Evolutionary conservation across 2,113 vertebrate species (phyloP), one percentile per base, ranked within the genome.

Genomic region (Salvelinus sp.): DNA sequence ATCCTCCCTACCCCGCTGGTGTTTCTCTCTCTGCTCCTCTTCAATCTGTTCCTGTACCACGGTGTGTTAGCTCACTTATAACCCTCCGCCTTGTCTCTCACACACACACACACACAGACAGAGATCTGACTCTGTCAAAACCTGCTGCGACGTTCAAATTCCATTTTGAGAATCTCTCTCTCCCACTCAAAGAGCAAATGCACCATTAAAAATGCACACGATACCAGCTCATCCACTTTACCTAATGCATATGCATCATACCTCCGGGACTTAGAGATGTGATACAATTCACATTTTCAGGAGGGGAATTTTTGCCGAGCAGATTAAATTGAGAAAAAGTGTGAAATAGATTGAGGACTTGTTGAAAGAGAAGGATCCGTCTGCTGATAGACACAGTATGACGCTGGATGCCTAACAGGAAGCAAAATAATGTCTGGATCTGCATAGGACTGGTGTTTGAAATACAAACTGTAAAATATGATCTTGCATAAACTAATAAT

Each of bases 201-300:
- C 84, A 2, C 84, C 86, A 92, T 94, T 89, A 93, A 93, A 92
- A 91, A 93, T 92, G 88, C 90, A 92, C 82, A 88, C 87, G 88
- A 88, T 87, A 88, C 86, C 86, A 84, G 88, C 88, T 90, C 88
- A 87, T 91, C 87, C 77, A 69, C 18, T 90, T 90, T 91, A 89
- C 82, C 88, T 92, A 85, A 91, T 94, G 90, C 92, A 93, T 93
- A 92, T 93, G 90, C 88, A 94, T 91, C 80, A 90, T 82, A 91
- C 91, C 89, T 91, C 79, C 81, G 83, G 90, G 92, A 93, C 84
- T 77, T 75, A 58, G 82, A 80, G 79, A 86, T 87, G 83, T 80
- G 87, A 90, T 92, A 89, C 87, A 90, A 91, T 92, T 91, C 88
- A 85, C 83, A 85, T 86, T 88, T 87, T 77, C 82, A 83, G 86